Conservation (phyloP, 2,113 vertebrate genomes). For the Vulpes vulpes region DNA sequence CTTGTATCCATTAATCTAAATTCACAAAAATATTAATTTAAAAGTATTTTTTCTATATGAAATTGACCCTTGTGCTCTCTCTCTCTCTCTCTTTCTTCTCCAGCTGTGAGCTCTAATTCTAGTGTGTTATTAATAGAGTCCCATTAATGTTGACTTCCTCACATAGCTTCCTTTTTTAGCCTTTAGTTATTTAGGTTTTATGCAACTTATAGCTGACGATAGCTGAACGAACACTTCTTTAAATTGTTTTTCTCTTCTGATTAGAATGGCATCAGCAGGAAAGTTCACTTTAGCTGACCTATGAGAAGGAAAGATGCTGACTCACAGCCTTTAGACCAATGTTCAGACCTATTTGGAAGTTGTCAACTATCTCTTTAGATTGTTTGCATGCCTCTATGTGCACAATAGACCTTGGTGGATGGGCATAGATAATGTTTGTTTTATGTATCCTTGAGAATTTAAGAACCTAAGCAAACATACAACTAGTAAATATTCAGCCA, state of each 20-base stretch:
- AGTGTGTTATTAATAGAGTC: slow-evolving; percentile 66
- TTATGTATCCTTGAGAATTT: background rate
- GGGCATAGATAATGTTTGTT: background rate
- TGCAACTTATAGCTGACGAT: slow-evolving; percentile 68
- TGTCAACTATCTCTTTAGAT: background rate
- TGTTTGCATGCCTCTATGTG: background rate
- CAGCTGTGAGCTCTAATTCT: slow-evolving; percentile 65
- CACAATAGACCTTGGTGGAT: background rate
- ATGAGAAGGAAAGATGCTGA: slow-evolving; percentile 50
- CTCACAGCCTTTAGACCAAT: background rate
- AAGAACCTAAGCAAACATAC: background rate
- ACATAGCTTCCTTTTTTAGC: slow-evolving; percentile 52
- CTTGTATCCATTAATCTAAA: background rate
- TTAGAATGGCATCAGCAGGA: slow-evolving; percentile 65
- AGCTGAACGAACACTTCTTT: slow-evolving; percentile 67
- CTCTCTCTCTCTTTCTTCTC: background rate
- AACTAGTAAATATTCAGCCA: background rate
- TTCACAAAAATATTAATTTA: slow-evolving; percentile 13
- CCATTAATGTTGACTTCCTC: slow-evolving; percentile 66
- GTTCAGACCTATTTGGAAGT: background rate
- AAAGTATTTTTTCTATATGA: background rate
- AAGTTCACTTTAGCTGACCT: slow-evolving; percentile 72
- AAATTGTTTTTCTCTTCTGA: slow-evolving; percentile 70
- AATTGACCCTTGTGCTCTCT: slow-evolving; percentile 30
- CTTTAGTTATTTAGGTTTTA: slow-evolving; percentile 62